Conservation (phyloP, 2,113 vertebrate genomes). For the Pterocles burchelli region DNA sequence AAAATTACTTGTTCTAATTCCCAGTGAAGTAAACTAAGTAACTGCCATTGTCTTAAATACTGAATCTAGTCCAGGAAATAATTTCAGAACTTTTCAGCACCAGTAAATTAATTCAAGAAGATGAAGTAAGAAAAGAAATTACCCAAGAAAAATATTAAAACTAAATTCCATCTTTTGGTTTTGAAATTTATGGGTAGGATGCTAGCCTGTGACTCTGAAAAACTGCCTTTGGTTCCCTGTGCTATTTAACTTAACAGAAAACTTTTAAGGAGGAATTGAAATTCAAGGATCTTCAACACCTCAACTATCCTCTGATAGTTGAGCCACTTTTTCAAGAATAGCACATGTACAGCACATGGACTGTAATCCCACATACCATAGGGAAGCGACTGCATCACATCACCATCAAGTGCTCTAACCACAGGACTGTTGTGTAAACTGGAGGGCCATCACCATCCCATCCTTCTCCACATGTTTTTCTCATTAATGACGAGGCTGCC, state of each 20-base stretch:
- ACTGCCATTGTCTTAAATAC: slow-evolving; percentile 41
- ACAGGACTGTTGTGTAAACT: neutral
- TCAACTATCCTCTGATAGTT: neutral
- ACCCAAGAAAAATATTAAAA: neutral
- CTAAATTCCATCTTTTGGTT: slow-evolving; percentile 12
- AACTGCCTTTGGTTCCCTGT: neutral
- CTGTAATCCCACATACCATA: fast-evolving
- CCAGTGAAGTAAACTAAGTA: slow-evolving; percentile 32
- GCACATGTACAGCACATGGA: fast-evolving
- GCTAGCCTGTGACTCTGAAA: neutral
- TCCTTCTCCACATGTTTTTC: neutral
- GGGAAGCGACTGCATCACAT: neutral
- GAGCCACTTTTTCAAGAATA: neutral
- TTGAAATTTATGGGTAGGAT: neutral
- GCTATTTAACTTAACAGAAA: neutral
- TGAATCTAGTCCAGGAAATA: slow-evolving; percentile 15
- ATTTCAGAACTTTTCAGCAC: slow-evolving; percentile 47
- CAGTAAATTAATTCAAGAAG: slow-evolving; percentile 36
- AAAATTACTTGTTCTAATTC: slow-evolving; percentile 22
- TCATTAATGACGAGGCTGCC: neutral
- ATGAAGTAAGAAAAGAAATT: neutral
- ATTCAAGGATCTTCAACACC: neutral
- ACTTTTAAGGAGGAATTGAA: neutral
- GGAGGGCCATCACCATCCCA: neutral
- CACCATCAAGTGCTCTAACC: neutral